Conservation (phyloP, 2,888 invertebrate genomes). For the Tortricodes alternella region DNA sequence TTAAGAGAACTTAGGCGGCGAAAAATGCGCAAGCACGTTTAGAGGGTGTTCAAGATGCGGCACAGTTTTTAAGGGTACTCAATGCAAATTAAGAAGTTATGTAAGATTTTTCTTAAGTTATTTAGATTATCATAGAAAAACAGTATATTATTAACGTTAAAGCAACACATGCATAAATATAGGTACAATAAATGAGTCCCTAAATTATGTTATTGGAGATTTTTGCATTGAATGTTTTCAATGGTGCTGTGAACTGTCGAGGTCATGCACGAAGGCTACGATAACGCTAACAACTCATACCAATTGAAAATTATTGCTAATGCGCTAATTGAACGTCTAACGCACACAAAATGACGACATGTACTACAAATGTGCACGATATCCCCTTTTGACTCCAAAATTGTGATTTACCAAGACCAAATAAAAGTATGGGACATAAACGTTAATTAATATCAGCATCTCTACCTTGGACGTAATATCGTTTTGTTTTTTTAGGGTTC, state of each 20-base stretch:
- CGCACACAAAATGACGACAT: neutral
- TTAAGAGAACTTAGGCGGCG: neutral
- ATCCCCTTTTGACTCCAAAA: neutral
- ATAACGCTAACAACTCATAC: conserved; percentile 15
- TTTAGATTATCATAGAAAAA: neutral
- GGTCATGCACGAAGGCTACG: conserved; percentile 2
- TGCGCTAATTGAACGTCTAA: conserved; percentile 29
- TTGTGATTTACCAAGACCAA: too few relatives aligned
- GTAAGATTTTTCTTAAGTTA: neutral
- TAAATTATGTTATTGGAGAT: too few relatives aligned
- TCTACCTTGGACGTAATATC: too few relatives aligned
- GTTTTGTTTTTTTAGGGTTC: too few relatives aligned
- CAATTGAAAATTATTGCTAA: conserved; percentile 20
- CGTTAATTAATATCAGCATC: too few relatives aligned
- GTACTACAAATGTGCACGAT: neutral
- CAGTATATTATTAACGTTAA: too few relatives aligned
- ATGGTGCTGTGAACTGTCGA: neutral
- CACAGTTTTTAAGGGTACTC: conserved; percentile 2
- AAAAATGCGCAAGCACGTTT: conserved; percentile 18
- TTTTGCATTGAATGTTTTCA: too few relatives aligned
- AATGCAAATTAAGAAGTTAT: conserved; percentile 15
- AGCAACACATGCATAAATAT: too few relatives aligned
- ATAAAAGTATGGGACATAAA: too few relatives aligned
- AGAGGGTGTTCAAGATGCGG: conserved; percentile 4
- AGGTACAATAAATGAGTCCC: too few relatives aligned